Conservation (phyloP, 2,113 vertebrate species). For the Corvus moneduloides region DNA sequence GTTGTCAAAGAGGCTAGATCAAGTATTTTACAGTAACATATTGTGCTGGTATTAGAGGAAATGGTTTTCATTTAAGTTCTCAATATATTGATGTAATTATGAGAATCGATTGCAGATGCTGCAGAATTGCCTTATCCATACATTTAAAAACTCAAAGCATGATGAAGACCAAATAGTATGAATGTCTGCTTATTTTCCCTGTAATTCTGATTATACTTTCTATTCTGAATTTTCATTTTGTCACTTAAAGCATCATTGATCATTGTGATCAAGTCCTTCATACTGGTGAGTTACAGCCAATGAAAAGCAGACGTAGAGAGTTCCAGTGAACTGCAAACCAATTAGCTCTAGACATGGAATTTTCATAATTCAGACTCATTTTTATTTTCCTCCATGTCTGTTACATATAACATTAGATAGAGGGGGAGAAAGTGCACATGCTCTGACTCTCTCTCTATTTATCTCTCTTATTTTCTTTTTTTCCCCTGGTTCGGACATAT, state of each 20-base stretch:
- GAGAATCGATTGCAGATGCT: not conserved
- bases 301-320: not conserved
- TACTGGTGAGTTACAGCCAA: not conserved
- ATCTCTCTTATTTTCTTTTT: not conserved
- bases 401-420: not conserved
- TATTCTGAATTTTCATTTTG: not conserved
- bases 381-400: not conserved
- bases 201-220: not conserved
- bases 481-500: not conserved
- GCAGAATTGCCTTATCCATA: not conserved
- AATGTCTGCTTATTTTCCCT: not conserved
- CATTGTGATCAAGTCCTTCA: not conserved
- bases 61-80: not conserved
- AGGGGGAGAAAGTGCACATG: accelerated
- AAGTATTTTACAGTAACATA: not conserved
- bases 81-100: not conserved
- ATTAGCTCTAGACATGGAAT: not conserved
- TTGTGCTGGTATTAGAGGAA: not conserved
- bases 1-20: not conserved
- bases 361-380: not conserved
- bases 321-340: not conserved
- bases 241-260: not conserved
- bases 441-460: not conserved
- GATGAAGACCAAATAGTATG: not conserved
- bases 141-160: not conserved